These are phyloP conservation scores for Dufourea novaeangliae DNA, from an alignment of 1,140 invertebrate species.

Conservation along the genomic window DNA sequence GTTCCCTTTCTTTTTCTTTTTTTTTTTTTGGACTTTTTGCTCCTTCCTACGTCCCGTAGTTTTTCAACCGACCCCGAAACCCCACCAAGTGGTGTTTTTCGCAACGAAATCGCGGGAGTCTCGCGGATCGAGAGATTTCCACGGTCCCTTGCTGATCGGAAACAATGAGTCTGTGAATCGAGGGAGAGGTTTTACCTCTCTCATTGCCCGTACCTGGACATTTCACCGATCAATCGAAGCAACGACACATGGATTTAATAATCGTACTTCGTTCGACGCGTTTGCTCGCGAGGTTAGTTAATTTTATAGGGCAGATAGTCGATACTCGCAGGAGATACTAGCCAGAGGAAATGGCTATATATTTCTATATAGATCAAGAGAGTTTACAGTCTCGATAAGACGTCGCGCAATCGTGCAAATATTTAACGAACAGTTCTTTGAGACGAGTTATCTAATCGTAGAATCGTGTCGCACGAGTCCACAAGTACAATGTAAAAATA, in stretches of 20 bases:
- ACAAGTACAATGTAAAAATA: neutral
- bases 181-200: neutral
- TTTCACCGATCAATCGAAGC: neutral
- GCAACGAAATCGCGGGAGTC: constrained; percentile 5
- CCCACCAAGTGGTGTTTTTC: neutral
- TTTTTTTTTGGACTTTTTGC: neutral
- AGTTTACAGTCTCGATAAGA: neutral
- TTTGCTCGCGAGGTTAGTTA: too few relatives aligned
- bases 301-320: too few relatives aligned
- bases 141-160: neutral
- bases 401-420: neutral
- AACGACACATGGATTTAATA: neutral
- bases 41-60: too few relatives aligned
- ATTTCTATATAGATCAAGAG: too few relatives aligned
- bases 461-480: neutral
- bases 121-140: neutral
- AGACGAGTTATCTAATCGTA: constrained; percentile 24
- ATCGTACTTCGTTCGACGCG: neutral
- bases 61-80: too few relatives aligned
- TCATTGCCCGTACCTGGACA: neutral
- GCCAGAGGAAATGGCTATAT: too few relatives aligned
- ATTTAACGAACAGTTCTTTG: neutral
- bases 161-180: constrained; percentile 6
- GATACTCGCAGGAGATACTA: too few relatives aligned
- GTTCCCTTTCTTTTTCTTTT: neutral